Evolutionary conservation across 2,888 invertebrate species (phyloP).

Genomic region (Stenodera caucasica): DNA sequence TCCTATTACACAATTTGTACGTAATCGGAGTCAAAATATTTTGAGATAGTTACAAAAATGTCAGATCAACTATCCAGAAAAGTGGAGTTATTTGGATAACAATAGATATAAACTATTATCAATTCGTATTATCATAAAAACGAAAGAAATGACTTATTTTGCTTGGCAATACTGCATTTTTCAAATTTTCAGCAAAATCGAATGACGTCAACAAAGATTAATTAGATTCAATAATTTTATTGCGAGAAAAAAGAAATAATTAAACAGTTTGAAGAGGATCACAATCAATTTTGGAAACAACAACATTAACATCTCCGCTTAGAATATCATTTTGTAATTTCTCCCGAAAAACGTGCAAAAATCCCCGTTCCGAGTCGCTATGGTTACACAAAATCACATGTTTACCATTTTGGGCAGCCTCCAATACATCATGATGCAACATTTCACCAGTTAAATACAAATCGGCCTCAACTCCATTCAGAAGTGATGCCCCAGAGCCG

Average conservation of each 20-base stretch:
- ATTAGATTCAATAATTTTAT: no score
- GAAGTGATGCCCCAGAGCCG: slow-evolving; percentile 82
- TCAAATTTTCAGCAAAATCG: no score
- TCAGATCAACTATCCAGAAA: no score
- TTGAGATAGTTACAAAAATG: no score
- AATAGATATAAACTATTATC: no score
- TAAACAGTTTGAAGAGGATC: slow-evolving; percentile 77
- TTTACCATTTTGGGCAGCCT: slow-evolving; percentile 77
- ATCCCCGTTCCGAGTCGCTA: slow-evolving; percentile 92
- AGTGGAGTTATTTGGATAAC: no score
- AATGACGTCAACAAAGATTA: no score
- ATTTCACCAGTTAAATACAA: slow-evolving; percentile 91
- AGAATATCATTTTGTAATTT: slow-evolving; percentile 44
- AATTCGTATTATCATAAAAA: no score
- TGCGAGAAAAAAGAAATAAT: slow-evolving; percentile 31
- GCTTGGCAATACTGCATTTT: no score
- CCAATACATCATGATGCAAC: slow-evolving; percentile 91
- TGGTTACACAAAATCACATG: slow-evolving; percentile 90
- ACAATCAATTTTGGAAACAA: slow-evolving; percentile 71
- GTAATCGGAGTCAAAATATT: no score
- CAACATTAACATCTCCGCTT: slow-evolving; percentile 60
- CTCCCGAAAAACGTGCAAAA: slow-evolving; percentile 64
- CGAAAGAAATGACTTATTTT: no score
- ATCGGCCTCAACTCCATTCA: slow-evolving; percentile 73
- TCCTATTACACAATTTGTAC: no score